Evolutionary conservation across 2,888 invertebrate species (phyloP).

Genomic region (Portevinia maculata): DNA sequence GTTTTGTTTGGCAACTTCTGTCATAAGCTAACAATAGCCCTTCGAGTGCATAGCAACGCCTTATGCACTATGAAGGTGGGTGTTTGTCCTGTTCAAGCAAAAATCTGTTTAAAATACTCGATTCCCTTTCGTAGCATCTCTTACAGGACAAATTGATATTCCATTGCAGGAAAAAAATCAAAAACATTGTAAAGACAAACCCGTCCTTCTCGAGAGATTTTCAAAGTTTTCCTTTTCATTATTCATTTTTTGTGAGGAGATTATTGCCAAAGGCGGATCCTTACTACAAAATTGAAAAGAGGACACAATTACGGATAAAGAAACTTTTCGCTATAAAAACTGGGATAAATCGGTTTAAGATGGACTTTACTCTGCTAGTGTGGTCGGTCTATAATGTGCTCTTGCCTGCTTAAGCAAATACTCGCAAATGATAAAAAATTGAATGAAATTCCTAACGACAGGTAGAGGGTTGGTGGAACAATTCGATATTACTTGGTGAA

Average conservation of each 20-base stretch:
- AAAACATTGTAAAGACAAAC: slow-evolving; percentile 12
- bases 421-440: slow-evolving; percentile 1
- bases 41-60: slow-evolving; percentile 14
- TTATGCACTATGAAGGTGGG: not conserved
- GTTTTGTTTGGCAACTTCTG: slow-evolving; percentile 35
- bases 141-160: slow-evolving; percentile 65
- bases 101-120: slow-evolving; percentile 39
- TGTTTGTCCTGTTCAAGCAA: not conserved
- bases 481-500: slow-evolving; percentile 45
- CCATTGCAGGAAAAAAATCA: slow-evolving; percentile 26
- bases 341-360: slow-evolving; percentile 67
- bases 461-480: slow-evolving; percentile 61
- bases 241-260: slow-evolving; percentile 14
- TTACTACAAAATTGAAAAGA: not conserved
- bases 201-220: slow-evolving; percentile 13
- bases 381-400: slow-evolving; percentile 27
- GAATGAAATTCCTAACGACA: slow-evolving; percentile 69
- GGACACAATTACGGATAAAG: slow-evolving; percentile 36
- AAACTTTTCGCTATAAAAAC: slow-evolving; percentile 61
- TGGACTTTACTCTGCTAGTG: slow-evolving; percentile 45
- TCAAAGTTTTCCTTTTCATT: slow-evolving; percentile 12
- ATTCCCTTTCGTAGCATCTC: slow-evolving; percentile 3
- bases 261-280: slow-evolving; percentile 55
- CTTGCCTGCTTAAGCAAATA: not conserved
- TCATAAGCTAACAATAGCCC: slow-evolving; percentile 29